These are phyloP conservation scores for Timema cristinae DNA, from an alignment of 2,888 invertebrate species.

Conservation along the genomic window DNA sequence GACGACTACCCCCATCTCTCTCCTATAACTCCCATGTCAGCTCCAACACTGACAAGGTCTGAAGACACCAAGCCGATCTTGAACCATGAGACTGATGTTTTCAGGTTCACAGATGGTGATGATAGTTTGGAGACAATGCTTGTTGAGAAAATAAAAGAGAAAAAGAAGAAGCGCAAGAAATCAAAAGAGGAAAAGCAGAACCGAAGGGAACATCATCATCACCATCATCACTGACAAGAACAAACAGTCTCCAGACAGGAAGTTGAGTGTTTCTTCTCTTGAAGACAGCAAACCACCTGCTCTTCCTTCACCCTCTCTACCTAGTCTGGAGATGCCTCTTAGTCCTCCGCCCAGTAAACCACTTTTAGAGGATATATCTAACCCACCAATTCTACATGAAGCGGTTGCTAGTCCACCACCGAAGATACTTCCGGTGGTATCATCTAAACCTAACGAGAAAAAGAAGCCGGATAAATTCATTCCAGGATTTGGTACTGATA, in stretches of 20 bases:
- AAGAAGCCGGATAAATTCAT: slow-evolving; percentile 61
- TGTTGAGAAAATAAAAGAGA: slow-evolving; percentile 60
- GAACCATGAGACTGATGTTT: slow-evolving; percentile 50
- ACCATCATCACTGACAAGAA: slow-evolving; percentile 57
- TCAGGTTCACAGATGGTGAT: slow-evolving; percentile 58
- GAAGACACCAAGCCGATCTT: slow-evolving; percentile 18
- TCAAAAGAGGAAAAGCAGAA: slow-evolving; percentile 72
- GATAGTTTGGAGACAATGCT: slow-evolving; percentile 49
- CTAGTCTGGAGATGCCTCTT: slow-evolving; percentile 23
- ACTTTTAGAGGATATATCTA: slow-evolving; percentile 2
- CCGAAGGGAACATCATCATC: slow-evolving; percentile 64
- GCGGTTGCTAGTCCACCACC: slow-evolving; percentile 23
- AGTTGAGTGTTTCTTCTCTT: slow-evolving; percentile 20
- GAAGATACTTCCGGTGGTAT: slow-evolving; percentile 32
- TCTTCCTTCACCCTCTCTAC: slow-evolving; percentile 23
- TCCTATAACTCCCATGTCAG: slow-evolving; percentile 1
- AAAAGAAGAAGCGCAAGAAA: slow-evolving; percentile 81
- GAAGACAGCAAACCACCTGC: slow-evolving; percentile 24
- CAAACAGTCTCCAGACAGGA: slow-evolving; percentile 25
- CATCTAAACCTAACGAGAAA: slow-evolving; percentile 30
- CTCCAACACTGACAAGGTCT: slow-evolving; percentile 15
- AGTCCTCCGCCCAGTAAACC: slow-evolving; percentile 26
- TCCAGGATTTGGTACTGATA: slow-evolving; percentile 61
- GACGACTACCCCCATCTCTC: slow-evolving; percentile 47
- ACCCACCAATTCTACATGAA: slow-evolving; percentile 26